Evolutionary conservation across 2,113 vertebrate genomes (phyloP), one percentile per base, ranked within the genome.

Genomic region (Oncorhynchus masou): DNA sequence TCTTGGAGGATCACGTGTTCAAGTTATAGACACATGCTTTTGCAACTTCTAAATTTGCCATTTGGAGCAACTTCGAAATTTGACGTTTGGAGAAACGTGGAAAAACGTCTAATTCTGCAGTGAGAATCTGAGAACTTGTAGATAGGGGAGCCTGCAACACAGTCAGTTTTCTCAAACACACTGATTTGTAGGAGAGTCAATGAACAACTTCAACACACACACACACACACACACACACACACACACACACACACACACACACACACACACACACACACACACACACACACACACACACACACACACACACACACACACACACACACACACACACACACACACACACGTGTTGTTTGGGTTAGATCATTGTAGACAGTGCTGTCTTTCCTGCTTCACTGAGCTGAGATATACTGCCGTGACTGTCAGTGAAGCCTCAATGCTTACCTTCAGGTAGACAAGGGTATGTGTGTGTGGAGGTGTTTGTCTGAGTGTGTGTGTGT

Each of bases 381-480:
- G 87, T 87, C 86, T 85, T 88, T 86, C 75, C 76, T 89, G 92
- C 91, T 93, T 91, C 89, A 90, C 84, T 89, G 88, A 77, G 81
- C 86, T 74, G 83, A 90, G 85, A 90, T 88, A 80, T 84, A 90
- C 89, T 90, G 89, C 86, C 85, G 88, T 87, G 49, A 84, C 88
- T 89, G 84, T 92, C 91, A 90, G 89, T 80, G 81, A 88, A 51
- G 84, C 86, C 85, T 88, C 87, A 86, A 79, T 81, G 81, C 69
- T 79, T 86, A 79, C 83, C 39, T 45, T 45, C 77, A 83, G 73
- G 87, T 86, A 88, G 88, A 91, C 84, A 90, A 85, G 65, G 67
- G 5, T 68, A 57, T 84, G 70, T 67, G 20, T 72, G 49, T 59
- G 62, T 27, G 71, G 9, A 11, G n/a, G 77, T 5, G 13, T 57